Base-by-base conservation (phyloP, 2,797 vertebrate genomes). In the Antrozous pallidus region DNA sequence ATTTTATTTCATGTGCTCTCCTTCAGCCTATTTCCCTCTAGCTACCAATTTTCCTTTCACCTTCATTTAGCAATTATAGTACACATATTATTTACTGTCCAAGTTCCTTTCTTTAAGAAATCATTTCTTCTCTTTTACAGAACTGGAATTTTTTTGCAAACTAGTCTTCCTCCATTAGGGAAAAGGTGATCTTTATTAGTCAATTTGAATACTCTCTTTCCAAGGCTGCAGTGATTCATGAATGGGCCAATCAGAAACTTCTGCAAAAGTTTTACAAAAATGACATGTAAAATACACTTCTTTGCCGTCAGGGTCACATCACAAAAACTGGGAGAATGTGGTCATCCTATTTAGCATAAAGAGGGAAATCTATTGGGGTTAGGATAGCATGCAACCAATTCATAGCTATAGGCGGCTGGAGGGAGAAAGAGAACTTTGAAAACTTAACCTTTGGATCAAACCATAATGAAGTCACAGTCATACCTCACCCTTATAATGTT, bases 1-100 rank as follows among this genome's bases (percentile, higher is more conserved):
- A n/a, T 93, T 96, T 96, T 92, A 61, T 91, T 97, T 92, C 79
- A 56, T 88, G 51, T 40, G 51, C 26, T 93, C 6, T 90, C 54
- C 54, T 47, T 86, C 75, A 86, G 78, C 11, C 77, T 54, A 47
- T 67, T 74, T 16, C 69, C 80, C 74, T 94, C 65, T 31, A 92
- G 95, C 83, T 92, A 92, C 78, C 86, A 86, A 94, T 94, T 93
- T 89, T 90, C 84, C 87, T 95, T 95, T 90, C 77, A 94, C 93
- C 75, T 91, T 54, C 36, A 33, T 58, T 91, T 95, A 49, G 51
- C 71, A 84, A 93, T 91, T 95, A 94, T 0, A 47, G 36, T 49
- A 84, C 33, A 54, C 75, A 47, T 83, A 36, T 73, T 88, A 93
- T 94, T 93, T 94, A 92, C 45, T 56, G 28, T 20, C 11, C 51